These are phyloP conservation scores for Sinohyriopsis cumingii DNA, from an alignment of 2,888 invertebrate species.

Conservation along the genomic window DNA sequence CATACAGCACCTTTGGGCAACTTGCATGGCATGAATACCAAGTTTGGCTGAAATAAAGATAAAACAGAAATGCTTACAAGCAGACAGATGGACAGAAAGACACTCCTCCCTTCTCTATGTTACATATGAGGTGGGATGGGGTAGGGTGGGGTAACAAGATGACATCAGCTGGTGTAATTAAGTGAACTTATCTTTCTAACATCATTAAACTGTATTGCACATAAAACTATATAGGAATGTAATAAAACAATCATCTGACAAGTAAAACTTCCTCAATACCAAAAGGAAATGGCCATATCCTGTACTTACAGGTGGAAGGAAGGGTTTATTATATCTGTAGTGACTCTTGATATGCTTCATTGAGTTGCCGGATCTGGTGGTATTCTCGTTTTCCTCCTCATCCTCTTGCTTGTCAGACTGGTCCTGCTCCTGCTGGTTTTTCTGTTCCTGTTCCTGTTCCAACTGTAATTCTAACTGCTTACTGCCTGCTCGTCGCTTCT, in stretches of 20 bases:
- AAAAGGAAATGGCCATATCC: background rate
- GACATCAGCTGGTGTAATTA: no score
- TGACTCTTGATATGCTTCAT: slow-evolving; percentile 52
- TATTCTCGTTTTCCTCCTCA: slow-evolving; percentile 16
- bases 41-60: no score
- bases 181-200: no score
- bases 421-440: slow-evolving; percentile 12
- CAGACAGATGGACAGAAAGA: no score
- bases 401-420: background rate
- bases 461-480: slow-evolving; percentile 52
- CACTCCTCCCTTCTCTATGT: no score
- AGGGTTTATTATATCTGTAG: slow-evolving; percentile 65
- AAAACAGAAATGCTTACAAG: no score
- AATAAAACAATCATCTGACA: background rate
- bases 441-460: slow-evolving; percentile 45
- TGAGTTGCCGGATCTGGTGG: slow-evolving; percentile 32
- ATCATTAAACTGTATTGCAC: no score
- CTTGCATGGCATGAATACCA: no score
- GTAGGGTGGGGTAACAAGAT: no score
- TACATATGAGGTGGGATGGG: no score
- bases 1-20: no score
- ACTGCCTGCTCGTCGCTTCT: slow-evolving; percentile 57
- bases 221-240: no score
- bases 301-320: slow-evolving; percentile 61
- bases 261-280: background rate